Evolutionary conservation across 2,888 invertebrate genomes (phyloP), one percentile per base, ranked within the genome.

Genomic region (Agrochola lychnidis): DNA sequence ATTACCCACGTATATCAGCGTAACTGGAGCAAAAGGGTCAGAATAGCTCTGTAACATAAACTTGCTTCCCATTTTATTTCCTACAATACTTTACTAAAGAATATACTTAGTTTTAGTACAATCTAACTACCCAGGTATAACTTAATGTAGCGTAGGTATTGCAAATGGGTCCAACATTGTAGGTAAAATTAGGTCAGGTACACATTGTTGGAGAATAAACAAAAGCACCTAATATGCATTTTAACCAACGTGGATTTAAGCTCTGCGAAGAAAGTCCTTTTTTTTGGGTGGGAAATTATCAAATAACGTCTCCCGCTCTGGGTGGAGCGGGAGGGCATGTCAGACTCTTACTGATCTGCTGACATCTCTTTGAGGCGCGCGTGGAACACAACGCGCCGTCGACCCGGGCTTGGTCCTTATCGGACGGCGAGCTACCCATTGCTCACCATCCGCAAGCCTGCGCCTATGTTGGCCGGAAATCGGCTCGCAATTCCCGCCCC

Each of bases 1-100:
- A 84, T 83, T 78, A 76, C 78, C 73, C 71, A 70, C 70, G 76
- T 79, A 67, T 78, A 67, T 78, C 77, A 70, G 61, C 64, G 68
- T 57, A 78, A 84, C 77, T 84, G 48, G 75, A 81, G 69, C 78
- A 62, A 76, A 81, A 57, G 19, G 73, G 74, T 76, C 70, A 66
- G 53, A 78, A 69, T 59, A 63, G 59, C 51, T 74, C 75, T 72
- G 45, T 25, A 70, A 66, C 48, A 71, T 82, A 68, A 74, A 77
- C 71, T 72, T 70, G 51, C 51, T 81, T 73, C 59, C 12, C 45
- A 48, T 74, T 86, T 83, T 76, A 74, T 83, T 69, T 78, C 57
- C 66, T 36, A 66, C 51, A 70, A 76, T 53, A 70, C 61, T 68
- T 73, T 66, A 64, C 36, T 30, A 45, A 53, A 76, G 68, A 64